A percentile compares a stretch with the other conserved stretches of the same genome.
Conservation (phyloP, 1,140 invertebrate species). For the Chymomyza costata region DNA sequence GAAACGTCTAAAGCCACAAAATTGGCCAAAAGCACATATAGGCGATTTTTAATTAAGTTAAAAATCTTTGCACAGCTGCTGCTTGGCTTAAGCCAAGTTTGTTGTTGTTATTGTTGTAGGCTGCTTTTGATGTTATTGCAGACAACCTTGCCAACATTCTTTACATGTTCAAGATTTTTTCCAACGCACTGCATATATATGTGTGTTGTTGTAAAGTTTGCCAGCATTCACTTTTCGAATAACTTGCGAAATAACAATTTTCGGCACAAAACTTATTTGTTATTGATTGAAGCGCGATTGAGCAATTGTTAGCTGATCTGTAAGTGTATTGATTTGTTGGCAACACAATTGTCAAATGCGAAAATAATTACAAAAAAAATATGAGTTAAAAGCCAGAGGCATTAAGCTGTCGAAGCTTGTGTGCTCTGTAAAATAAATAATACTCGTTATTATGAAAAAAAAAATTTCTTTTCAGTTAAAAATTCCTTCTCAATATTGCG, state of each 20-base stretch:
- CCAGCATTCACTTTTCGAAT: slow-evolving; percentile 61
- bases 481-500: no score
- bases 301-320: slow-evolving; percentile 56
- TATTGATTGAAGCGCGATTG: slow-evolving; percentile 59
- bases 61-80: slow-evolving; percentile 8
- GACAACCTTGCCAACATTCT: slow-evolving; percentile 67
- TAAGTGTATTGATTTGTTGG: slow-evolving; percentile 50
- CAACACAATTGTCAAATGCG: slow-evolving; percentile 2
- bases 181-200: slow-evolving; percentile 49
- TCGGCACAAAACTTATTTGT: slow-evolving; percentile 65
- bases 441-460: no score
- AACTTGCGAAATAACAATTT: slow-evolving; percentile 61
- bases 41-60: slow-evolving; percentile 66
- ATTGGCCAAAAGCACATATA: slow-evolving; percentile 40
- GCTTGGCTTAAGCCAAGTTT: neutral
- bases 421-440: no score
- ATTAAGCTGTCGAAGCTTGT: no score
- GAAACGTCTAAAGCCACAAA: slow-evolving; percentile 25
- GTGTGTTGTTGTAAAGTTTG: slow-evolving; percentile 3
- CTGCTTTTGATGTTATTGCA: slow-evolving; percentile 34
- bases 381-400: no score
- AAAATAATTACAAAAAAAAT: slow-evolving; percentile 43
- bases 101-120: no score
- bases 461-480: no score
- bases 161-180: slow-evolving; percentile 62